Base-by-base conservation (phyloP, 1,140 invertebrate species). In the Diuraphis noxia region DNA sequence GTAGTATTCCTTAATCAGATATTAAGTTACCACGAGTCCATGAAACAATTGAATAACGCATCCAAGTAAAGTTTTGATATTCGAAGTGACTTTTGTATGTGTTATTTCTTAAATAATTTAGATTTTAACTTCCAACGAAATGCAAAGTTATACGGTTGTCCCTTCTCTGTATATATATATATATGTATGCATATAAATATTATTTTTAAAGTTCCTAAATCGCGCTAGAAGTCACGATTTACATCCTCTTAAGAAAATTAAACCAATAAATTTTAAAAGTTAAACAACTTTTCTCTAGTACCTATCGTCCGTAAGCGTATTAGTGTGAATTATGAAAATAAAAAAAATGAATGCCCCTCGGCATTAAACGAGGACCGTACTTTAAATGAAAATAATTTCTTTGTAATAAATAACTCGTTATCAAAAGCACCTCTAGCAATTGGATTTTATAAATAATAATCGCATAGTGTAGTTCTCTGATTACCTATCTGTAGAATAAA, bases 191-290 rank as follows among this genome's bases (percentile, higher is more conserved):
- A 23, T 49, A n/a, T 72, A 72, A 17, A 17, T n/a, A n/a, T n/a
- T 72, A 72, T 72, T 72, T 72, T 72, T 72, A 72, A 72, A 72
- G 38, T 79, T 89, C 63, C n/a, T 79, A 77, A 79, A 89, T 72
- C 41, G 88, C 34, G 21, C 25, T 46, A 25, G 19, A 89, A 89
- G 41, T 46, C 43, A 79, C 56, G 63, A 77, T 89, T 89, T 89
- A 89, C 88, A 77, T 89, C 63, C 88, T 72, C 88, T 89, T 77
- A 89, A 79, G 88, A 46, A 77, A 77, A 89, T 89, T 89, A 89
- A 89, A 89, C 88, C 72, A 36, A 89, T 89, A 89, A 89, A 89
- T 89, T 89, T 77, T 19, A 89, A 88, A 88, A 88, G 86, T 88
- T 88, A 63, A 88, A 88, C 86, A 88, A 88, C 49, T 88, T 63